Evolutionary conservation across 2,113 vertebrate genomes (phyloP), one percentile per base, ranked within the genome.

Genomic region (Butorides virescens): DNA sequence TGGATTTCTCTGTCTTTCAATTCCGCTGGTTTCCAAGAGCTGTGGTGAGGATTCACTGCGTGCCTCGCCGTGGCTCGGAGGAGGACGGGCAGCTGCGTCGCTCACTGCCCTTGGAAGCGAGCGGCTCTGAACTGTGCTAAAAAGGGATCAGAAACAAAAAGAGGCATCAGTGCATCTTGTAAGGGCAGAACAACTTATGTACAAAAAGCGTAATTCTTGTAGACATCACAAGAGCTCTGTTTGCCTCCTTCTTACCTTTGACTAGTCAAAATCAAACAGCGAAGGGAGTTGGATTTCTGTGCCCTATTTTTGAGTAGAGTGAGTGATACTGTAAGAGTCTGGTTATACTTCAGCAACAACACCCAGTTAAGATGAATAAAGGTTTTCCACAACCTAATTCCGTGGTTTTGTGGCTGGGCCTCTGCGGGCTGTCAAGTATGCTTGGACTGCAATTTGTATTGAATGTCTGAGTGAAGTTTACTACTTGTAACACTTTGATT

Each of bases 31-130:
- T 93, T 42, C 47, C 66, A 68, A 37, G 34, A 72, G 46, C 87
- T 72, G 66, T 42, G 36, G 49, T 36, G 73, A 72, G 26, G 68
- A 26, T 8, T 34, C 4, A 4, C 29, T 1, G 0, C 14, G 59
- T 30, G 11, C n/a, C 30, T 81, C 0, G 0, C n/a, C 0, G 0
- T 7, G 42, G 56, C 79, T 84, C 4, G 0, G 29, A 50, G 63
- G 4, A 25, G 53, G 21, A 30, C 0, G 2, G 13, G 49, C 1
- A 3, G 46, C 19, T 36, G 44, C 1, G 2, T n/a, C 26, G 11
- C 34, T 71, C 5, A 1, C 63, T 37, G 34, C 49, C 37, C 18
- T 65, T 4, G 9, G 29, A 52, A 36, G 29, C 3, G 42, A 71
- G 44, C 0, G 0, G 53, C 75, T 88, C 85, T 1, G 7, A 75